Conservation (phyloP, 2,888 invertebrate species). For the Plemyria rubiginata region DNA sequence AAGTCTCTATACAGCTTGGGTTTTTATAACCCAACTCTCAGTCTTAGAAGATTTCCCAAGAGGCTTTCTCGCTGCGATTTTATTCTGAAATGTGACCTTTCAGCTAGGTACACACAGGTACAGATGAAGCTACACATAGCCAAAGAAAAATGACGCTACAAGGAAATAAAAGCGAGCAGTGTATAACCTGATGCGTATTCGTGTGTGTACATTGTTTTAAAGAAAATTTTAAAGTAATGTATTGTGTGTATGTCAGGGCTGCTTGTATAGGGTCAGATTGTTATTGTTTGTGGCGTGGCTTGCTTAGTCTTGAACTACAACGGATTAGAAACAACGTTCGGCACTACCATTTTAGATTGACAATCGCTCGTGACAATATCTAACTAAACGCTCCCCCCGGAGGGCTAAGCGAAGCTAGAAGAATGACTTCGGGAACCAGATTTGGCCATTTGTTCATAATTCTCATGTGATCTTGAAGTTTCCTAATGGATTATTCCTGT, state of each 20-base stretch:
- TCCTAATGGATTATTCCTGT: slow-evolving; percentile 13
- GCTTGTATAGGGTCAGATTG: not conserved
- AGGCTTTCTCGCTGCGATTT: slow-evolving; percentile 18
- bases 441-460: not conserved
- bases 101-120: not conserved
- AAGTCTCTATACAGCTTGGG: slow-evolving; percentile 7
- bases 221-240: slow-evolving; percentile 26
- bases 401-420: too few relatives aligned
- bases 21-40: slow-evolving; percentile 11
- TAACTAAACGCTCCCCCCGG: too few relatives aligned
- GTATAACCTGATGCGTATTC: too few relatives aligned
- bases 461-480: slow-evolving; percentile 5
- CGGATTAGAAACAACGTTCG: too few relatives aligned
- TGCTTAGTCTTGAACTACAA: not conserved
- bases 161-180: too few relatives aligned
- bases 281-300: not conserved
- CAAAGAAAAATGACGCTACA: too few relatives aligned
- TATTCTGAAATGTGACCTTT: slow-evolving; percentile 22
- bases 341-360: too few relatives aligned
- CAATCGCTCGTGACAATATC: too few relatives aligned
- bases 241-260: slow-evolving; percentile 11
- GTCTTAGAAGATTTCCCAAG: slow-evolving; percentile 26
- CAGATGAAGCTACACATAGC: too few relatives aligned
- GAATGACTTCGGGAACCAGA: too few relatives aligned
- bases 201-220: slow-evolving; percentile 12